A percentile compares a stretch with the other conserved stretches of the same genome.
These are phyloP conservation scores for Trachops cirrhosus DNA, from an alignment of 2,797 vertebrate genomes.

Conservation along the genomic window DNA sequence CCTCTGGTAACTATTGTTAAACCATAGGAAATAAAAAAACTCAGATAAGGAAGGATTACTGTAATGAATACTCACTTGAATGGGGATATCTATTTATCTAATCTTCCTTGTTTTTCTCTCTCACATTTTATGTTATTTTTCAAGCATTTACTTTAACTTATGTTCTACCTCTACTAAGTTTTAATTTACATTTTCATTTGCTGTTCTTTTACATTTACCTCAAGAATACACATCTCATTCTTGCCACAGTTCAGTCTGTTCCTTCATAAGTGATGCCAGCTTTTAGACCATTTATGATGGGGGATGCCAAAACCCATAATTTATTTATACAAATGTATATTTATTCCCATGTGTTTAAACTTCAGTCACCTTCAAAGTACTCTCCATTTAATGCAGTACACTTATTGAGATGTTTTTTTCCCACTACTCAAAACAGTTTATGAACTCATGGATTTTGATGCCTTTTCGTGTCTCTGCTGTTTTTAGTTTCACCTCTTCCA, in stretches of 20 bases:
- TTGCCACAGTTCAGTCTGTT: neutral
- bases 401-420: neutral
- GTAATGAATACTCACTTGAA: neutral
- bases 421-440: neutral
- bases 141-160: neutral
- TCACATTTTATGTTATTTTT: neutral
- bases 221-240: neutral
- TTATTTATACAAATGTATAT: neutral
- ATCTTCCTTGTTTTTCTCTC: neutral
- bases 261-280: neutral
- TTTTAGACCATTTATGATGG: neutral
- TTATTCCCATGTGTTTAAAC: neutral
- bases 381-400: neutral
- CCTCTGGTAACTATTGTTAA: neutral
- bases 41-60: neutral
- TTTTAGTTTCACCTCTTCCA: neutral
- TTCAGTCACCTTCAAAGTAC: neutral
- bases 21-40: neutral
- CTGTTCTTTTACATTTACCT: neutral
- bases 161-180: neutral
- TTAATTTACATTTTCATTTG: neutral
- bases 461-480: neutral
- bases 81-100: neutral
- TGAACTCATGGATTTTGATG: neutral
- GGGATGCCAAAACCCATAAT: no score